Evolutionary conservation across 2,113 vertebrate species (phyloP).

Genomic region (Euleptes europaea): DNA sequence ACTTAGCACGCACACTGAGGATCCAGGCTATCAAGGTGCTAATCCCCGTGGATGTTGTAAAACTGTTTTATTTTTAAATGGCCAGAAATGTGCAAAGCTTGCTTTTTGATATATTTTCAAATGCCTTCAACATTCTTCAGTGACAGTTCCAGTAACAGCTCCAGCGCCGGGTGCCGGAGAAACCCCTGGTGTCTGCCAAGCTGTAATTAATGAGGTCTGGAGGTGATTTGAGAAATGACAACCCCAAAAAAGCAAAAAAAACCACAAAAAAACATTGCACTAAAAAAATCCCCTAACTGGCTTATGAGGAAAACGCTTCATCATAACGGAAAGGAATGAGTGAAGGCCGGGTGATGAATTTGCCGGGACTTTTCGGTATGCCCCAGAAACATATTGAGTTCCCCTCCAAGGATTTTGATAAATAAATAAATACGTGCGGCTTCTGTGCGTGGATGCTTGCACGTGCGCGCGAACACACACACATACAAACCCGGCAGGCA

Average conservation of each 20-base stretch:
- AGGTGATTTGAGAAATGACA: slow-evolving; percentile 1
- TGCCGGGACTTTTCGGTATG: neutral
- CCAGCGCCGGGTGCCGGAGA: neutral
- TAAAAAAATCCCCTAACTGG: neutral
- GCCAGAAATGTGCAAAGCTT: no score
- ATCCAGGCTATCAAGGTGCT: no score
- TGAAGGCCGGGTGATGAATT: neutral
- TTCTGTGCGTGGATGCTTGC: neutral
- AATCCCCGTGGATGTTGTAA: no score
- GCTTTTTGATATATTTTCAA: neutral
- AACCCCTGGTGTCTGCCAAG: slow-evolving; percentile 19
- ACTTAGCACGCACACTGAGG: no score
- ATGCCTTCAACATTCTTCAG: neutral
- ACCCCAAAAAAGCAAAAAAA: neutral
- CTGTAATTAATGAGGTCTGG: slow-evolving; percentile 11
- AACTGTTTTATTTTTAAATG: no score
- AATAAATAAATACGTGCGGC: neutral
- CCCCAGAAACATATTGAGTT: slow-evolving; percentile 11
- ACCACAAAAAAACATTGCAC: neutral
- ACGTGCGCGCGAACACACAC: no score
- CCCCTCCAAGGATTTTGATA: neutral
- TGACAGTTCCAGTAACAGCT: neutral
- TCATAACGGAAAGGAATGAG: slow-evolving; percentile 38
- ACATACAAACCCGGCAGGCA: neutral
- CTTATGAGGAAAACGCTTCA: neutral